These are phyloP conservation scores for Urophycis tenuis DNA, from an alignment of 2,797 vertebrate species.

Conservation along the genomic window DNA sequence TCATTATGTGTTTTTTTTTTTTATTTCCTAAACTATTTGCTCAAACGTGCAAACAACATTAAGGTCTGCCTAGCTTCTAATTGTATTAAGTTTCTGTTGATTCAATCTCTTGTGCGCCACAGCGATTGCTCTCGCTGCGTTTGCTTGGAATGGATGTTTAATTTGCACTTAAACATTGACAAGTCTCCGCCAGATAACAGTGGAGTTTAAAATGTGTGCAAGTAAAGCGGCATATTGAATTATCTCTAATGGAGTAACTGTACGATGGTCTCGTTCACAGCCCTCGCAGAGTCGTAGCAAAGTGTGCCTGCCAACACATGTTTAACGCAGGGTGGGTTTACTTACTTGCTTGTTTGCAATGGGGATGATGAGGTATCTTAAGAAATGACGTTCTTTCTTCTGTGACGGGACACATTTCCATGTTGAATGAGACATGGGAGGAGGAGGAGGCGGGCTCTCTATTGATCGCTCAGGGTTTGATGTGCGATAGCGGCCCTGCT, in stretches of 20 bases:
- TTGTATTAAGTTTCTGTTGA: not conserved
- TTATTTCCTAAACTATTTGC: not conserved
- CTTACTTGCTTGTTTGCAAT: not conserved
- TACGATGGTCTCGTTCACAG: not conserved
- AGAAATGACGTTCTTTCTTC: not conserved
- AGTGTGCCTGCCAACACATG: not conserved
- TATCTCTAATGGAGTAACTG: not conserved
- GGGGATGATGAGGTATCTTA: not conserved
- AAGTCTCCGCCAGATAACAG: slow-evolving; percentile 1
- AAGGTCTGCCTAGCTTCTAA: not conserved
- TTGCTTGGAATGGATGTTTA: slow-evolving; percentile 4
- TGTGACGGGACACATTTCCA: not conserved
- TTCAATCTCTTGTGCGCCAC: not conserved
- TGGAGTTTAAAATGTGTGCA: not conserved
- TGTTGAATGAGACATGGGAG: not conserved
- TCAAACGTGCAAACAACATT: slow-evolving; percentile 5
- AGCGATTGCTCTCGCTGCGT: not conserved
- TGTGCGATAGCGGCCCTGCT: not conserved
- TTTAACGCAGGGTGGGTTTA: not conserved
- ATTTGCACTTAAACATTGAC: slow-evolving; percentile 4
- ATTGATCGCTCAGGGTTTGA: not conserved
- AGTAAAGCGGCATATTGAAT: not conserved
- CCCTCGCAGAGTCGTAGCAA: not conserved
- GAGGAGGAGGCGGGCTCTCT: not conserved
- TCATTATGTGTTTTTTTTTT: not conserved